phyloP scores from a whole-genome alignment of 1,140 invertebrate genomes.

The Stegodyphus mimosarum region DNA sequence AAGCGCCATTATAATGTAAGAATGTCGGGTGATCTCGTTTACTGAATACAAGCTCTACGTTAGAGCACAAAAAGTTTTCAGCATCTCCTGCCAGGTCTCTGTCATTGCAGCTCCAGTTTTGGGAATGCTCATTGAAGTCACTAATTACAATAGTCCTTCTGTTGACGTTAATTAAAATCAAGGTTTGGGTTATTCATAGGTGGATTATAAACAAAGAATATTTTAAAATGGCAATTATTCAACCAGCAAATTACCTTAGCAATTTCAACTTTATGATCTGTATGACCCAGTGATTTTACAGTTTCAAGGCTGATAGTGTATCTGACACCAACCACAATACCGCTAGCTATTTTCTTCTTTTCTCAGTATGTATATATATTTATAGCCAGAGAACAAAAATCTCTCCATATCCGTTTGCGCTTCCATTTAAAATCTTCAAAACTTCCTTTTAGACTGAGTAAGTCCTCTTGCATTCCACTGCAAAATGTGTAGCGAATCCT shows the following conservation, averaged over 20 bases:
- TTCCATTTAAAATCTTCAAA: background rate
- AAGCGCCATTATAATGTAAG: background rate
- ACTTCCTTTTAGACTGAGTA: background rate
- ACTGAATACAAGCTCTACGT: conserved; percentile 28
- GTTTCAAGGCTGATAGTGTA: background rate
- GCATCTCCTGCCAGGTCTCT: conserved; percentile 5
- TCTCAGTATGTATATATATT: background rate
- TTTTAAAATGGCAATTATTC: conserved; percentile 1
- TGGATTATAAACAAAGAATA: background rate
- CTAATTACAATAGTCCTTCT: background rate
- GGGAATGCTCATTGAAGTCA: conserved; percentile 2
- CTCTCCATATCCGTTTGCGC: background rate
- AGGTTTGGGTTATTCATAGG: conserved; percentile 3
- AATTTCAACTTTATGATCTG: conserved; percentile 11
- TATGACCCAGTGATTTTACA: background rate
- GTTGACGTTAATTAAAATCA: conserved; percentile 12
- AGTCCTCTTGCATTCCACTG: background rate
- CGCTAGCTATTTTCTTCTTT: background rate
- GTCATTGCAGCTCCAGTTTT: conserved; percentile 17
- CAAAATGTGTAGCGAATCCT: background rate
- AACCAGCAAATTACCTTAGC: background rate
- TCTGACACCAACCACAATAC: background rate
- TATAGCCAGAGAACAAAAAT: background rate
- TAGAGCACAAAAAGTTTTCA: conserved; percentile 21
- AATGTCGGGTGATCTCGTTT: background rate